Evolutionary conservation across 2,888 invertebrate species (phyloP), one percentile per base, ranked within the genome.

Genomic region (Tupiocoris notatus): DNA sequence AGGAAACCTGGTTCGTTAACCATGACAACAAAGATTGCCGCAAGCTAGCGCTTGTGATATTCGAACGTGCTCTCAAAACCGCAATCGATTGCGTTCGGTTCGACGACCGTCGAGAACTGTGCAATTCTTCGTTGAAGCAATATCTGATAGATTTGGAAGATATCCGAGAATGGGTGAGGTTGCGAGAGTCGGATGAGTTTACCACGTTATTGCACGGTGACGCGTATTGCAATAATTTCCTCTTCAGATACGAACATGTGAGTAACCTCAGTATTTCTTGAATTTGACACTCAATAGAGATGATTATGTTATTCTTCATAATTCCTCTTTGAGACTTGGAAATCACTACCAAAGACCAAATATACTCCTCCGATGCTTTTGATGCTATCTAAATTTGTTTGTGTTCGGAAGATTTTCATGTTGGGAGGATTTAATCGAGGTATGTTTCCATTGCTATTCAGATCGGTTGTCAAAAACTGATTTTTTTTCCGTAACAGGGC

Each of bases 171-270:
- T 73, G 62, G 73, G 16, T 73, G 7, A 21, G 1, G 7, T 54
- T 62, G 20, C 18, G 9, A 9, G 22, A 12, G 0, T 25, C 6
- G 22, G n/a, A n/a, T n/a, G n/a, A 12, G 9, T 23, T 56, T 20
- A 58, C 65, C 0, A 61, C 62, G 22, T 1, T 75, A 6, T 21
- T 64, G 0, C 75, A 75, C 21, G 75, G 75, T 3, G 65, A 66
- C 24, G 56, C 58, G 0, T 75, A 57, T 54, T 57, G 57, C n/a
- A 64, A 75, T n/a, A 75, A 75, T 22, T 65, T 75, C 16, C 22
- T 75, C 12, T 75, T 75, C 75, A 75, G 64, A 56, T 66, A 75
- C 21, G 23, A 75, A 3, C 16, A n/a, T 1, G 75, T 75, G 18
- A 75, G 64, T 65, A n/a, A n/a, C n/a, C n/a, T n/a, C n/a, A n/a